These are phyloP conservation scores for Phymanthus crucifer DNA, from an alignment of 92 coral and sea anemone species.

Conservation along the genomic window DNA sequence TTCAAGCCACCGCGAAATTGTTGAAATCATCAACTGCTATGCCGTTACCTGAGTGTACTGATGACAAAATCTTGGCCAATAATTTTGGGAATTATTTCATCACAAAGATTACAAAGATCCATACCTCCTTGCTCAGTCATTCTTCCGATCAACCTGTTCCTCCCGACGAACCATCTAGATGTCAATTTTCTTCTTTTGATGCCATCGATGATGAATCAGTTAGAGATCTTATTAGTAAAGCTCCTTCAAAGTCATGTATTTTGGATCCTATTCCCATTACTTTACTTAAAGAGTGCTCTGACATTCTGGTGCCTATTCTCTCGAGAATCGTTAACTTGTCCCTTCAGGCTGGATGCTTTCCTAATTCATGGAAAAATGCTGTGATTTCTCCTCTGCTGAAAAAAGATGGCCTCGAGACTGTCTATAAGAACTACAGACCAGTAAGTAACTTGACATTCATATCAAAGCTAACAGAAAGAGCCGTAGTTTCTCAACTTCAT, in stretches of 20 bases:
- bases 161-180: not conserved
- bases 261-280: conserved; percentile 41
- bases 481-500: not conserved
- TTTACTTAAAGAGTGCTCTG: conserved; percentile 25
- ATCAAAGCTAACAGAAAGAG: conserved; percentile 20
- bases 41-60: not conserved
- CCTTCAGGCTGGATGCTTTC: conserved; percentile 36
- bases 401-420: conserved; percentile 11
- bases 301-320: conserved; percentile 33
- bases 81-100: not conserved
- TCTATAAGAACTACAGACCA: not conserved
- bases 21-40: not conserved
- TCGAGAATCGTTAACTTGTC: conserved; percentile 36
- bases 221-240: too few relatives aligned
- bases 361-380: conserved; percentile 40
- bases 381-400: conserved; percentile 24
- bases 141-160: not conserved
- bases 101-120: not conserved
- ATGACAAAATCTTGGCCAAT: not conserved
- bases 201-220: conserved; percentile 26
- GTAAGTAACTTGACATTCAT: conserved; percentile 11
- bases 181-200: not conserved
- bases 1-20: conserved; percentile 6
- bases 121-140: not conserved
- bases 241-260: conserved; percentile 32